These are phyloP conservation scores for Macroglossus sobrinus DNA, from an alignment of 2,113 vertebrate species.

Conservation along the genomic window DNA sequence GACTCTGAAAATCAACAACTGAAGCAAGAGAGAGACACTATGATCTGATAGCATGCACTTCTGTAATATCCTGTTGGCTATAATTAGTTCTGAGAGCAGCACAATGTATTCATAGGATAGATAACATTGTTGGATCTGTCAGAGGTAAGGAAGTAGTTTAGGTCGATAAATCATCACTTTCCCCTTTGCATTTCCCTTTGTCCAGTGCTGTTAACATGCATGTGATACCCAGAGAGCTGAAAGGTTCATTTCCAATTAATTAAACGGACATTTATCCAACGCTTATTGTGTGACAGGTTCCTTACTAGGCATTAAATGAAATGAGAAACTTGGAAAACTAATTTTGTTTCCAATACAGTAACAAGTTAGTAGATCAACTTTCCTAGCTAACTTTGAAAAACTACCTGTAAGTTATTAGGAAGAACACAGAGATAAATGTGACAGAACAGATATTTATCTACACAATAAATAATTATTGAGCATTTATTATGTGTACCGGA, in stretches of 20 bases:
- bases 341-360: neutral
- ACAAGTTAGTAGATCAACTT: neutral
- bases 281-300: neutral
- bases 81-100: neutral
- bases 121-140: neutral
- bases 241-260: neutral
- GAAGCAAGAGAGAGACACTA: neutral
- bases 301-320: neutral
- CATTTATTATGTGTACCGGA: neutral
- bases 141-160: neutral
- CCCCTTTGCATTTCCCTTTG: neutral
- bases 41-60: neutral
- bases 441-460: neutral
- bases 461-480: neutral
- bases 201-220: neutral
- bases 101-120: no score
- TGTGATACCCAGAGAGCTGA: neutral
- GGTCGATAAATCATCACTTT: neutral
- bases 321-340: neutral
- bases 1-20: neutral
- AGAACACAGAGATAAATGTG: neutral
- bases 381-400: neutral
- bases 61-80: neutral
- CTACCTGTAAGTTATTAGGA: neutral
- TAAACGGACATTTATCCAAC: neutral